Conservation (phyloP, 2,888 invertebrate species). For the Agonopterix arenella region DNA sequence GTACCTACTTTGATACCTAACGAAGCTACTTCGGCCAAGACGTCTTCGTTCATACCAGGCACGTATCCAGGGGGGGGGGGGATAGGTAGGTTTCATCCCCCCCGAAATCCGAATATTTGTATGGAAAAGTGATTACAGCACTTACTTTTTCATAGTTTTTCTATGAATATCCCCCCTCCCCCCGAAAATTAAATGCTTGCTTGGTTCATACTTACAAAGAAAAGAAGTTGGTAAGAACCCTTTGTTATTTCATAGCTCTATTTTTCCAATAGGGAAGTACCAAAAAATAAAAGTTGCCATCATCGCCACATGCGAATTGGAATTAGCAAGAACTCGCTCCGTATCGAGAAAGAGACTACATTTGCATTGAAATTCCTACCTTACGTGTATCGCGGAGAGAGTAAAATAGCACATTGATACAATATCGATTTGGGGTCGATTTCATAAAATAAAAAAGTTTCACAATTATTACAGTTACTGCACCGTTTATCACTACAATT, state of each 20-base stretch:
- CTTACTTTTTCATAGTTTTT: no score
- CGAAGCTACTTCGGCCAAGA: no score
- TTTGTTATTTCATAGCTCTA: slow-evolving; percentile 16
- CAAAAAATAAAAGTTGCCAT: slow-evolving; percentile 56
- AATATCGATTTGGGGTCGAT: neutral
- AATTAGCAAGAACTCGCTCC: slow-evolving; percentile 46
- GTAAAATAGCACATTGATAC: neutral
- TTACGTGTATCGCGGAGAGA: slow-evolving; percentile 18
- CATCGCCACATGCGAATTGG: slow-evolving; percentile 57
- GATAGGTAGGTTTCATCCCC: no score
- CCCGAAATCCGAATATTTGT: no score
- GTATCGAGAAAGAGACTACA: slow-evolving; percentile 32
- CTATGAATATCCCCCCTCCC: no score
- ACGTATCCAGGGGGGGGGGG: no score
- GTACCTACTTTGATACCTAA: no score
- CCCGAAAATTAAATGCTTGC: no score
- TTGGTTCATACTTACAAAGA: no score
- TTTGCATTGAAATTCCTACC: slow-evolving; percentile 29
- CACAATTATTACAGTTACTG: neutral
- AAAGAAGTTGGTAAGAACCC: no score
- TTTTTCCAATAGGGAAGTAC: slow-evolving; percentile 33
- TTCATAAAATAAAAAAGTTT: neutral
- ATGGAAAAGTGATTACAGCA: no score
- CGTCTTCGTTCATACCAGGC: no score
- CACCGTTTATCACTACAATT: neutral